phyloP scores from a whole-genome alignment of 2,888 invertebrate genomes.

The Pseudoips prasinana region DNA sequence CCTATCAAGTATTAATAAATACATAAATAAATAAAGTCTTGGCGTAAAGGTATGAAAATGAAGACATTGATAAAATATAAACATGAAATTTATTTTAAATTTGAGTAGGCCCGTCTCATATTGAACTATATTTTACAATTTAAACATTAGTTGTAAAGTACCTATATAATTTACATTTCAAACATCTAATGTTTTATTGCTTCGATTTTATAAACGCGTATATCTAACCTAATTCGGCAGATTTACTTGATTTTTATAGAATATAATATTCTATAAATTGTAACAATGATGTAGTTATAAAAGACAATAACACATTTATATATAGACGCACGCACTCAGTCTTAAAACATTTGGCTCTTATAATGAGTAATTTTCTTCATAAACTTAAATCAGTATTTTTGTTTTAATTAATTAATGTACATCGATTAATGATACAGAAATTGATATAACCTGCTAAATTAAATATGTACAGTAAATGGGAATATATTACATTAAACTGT shows the following conservation, averaged over 20 bases:
- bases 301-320: conserved; percentile 35
- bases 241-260: conserved; percentile 13
- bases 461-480: conserved; percentile 53
- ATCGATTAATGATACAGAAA: conserved; percentile 38
- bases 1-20: too few species aligned
- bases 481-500: conserved; percentile 45
- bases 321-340: conserved; percentile 71
- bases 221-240: conserved; percentile 9
- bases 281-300: conserved; percentile 18
- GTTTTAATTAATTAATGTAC: conserved; percentile 31
- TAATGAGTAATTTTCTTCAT: conserved; percentile 64
- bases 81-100: conserved; percentile 65
- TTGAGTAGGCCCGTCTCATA: conserved; percentile 53
- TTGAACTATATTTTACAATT: conserved; percentile 43
- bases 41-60: conserved; percentile 40
- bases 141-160: conserved; percentile 24
- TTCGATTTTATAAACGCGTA: conserved; percentile 20
- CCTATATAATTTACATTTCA: conserved; percentile 29
- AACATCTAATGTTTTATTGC: conserved; percentile 26
- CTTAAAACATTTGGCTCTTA: conserved; percentile 79
- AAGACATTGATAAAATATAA: conserved; percentile 54
- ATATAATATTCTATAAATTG: conserved; percentile 10
- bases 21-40: conserved; percentile 22
- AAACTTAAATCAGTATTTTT: conserved; percentile 38
- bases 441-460: conserved; percentile 40